phyloP scores from a whole-genome alignment of 2,888 invertebrate genomes.

The Alitta virens region DNA sequence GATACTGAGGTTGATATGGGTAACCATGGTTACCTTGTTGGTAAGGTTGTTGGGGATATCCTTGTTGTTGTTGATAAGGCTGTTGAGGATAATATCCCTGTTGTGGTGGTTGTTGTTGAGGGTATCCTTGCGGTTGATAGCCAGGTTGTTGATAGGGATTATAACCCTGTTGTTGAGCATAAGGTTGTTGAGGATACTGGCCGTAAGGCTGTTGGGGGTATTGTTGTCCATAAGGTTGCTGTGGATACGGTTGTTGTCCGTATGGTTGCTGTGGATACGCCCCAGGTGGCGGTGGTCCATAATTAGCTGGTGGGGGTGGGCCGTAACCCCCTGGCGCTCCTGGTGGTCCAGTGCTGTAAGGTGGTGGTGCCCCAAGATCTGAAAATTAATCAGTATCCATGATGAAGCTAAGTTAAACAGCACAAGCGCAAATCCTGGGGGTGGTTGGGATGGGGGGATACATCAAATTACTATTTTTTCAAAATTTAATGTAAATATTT shows the following conservation, averaged over 20 bases:
- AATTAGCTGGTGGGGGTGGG: neutral
- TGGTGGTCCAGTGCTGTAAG: neutral
- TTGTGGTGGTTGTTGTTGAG: neutral
- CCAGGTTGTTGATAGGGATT: neutral
- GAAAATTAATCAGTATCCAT: neutral
- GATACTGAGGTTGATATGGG: too few relatives aligned
- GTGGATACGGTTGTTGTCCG: conserved; percentile 30
- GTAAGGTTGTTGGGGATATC: neutral
- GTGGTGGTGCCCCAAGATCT: neutral
- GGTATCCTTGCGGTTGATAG: neutral
- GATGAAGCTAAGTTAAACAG: neutral
- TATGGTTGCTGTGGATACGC: conserved; percentile 26
- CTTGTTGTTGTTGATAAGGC: neutral
- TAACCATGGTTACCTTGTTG: too few relatives aligned
- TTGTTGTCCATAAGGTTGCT: conserved; percentile 28
- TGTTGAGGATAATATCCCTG: neutral
- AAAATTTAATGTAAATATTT: too few relatives aligned
- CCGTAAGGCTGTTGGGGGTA: conserved; percentile 30
- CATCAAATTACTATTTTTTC: too few relatives aligned
- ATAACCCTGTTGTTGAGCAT: neutral
- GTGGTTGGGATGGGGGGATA: neutral
- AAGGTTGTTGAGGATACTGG: conserved; percentile 25
- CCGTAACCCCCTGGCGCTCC: neutral
- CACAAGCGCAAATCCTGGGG: neutral
- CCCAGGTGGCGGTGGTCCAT: neutral